phyloP scores from a whole-genome alignment of 2,113 vertebrate genomes.

The Rhadina sibilatrix region DNA sequence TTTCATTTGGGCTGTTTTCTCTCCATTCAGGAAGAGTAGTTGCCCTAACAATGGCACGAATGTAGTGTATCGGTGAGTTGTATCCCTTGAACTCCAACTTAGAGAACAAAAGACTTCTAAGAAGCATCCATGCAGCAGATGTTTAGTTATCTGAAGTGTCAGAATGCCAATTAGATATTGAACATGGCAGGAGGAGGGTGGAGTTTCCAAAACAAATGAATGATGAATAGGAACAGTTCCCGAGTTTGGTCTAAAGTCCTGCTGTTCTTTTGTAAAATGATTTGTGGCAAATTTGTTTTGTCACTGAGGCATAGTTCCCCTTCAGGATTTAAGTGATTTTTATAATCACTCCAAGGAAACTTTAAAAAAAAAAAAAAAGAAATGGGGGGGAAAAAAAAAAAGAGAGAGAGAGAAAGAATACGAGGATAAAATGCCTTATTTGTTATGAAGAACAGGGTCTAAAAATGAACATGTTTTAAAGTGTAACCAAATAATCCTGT shows the following conservation, averaged over 20 bases:
- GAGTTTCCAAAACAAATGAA: constrained; percentile 78
- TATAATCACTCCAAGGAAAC: constrained; percentile 67
- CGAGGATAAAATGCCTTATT: constrained; percentile 14
- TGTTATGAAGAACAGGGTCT: constrained; percentile 36
- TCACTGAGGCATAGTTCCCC: constrained; percentile 87
- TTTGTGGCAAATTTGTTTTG: constrained; percentile 99
- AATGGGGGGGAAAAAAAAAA: accelerated
- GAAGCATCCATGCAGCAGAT: constrained; percentile 88
- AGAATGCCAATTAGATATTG: constrained; percentile 88
- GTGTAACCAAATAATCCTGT: constrained; percentile 31
- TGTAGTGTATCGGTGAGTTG: constrained; percentile 57
- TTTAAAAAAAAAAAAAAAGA: neutral
- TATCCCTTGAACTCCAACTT: constrained; percentile 74
- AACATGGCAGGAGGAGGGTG: constrained; percentile 83
- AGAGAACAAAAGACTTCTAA: constrained; percentile 76
- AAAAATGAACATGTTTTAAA: constrained; percentile 47
- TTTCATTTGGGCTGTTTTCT: constrained; percentile 44
- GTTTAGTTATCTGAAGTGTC: constrained; percentile 90
- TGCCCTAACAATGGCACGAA: constrained; percentile 65
- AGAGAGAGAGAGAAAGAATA: neutral
- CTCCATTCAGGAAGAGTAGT: constrained; percentile 31
- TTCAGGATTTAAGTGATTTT: constrained; percentile 75
- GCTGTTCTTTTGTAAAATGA: constrained; percentile 97
- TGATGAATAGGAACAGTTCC: constrained; percentile 87
- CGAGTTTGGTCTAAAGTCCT: constrained; percentile 82